Evolutionary conservation across 2,888 invertebrate genomes (phyloP), one percentile per base, ranked within the genome.

Genomic region (Morpho achilles): DNA sequence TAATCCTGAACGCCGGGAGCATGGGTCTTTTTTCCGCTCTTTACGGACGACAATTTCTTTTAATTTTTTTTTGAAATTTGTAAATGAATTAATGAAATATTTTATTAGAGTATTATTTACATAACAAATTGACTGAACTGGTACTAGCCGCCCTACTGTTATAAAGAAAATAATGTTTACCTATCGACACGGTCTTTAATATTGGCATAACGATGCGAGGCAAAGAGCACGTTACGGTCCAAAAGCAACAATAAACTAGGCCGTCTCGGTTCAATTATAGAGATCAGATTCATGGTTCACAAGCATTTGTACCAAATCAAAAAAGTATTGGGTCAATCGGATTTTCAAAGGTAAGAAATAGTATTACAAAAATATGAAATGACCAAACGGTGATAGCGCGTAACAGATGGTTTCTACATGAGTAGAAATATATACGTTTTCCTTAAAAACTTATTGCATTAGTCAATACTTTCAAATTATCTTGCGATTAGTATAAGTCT

Each of bases 151-250:
- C 43, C 7, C 7, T 43, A 43, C 4, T 32, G 32, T 32, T 47
- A n/a, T 9, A 49, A 32, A n/a, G 39, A 39, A 40, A 41, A 41
- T 41, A 8, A 8, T 10, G 41, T 52, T 50, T 56, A 23, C 41
- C 41, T 47, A 57, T 50, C 43, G 49, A 22, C 40, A 42, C 16
- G 23, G 16, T 58, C 53, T 58, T 46, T 57, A 44, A 46, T 10
- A 52, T 47, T 53, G 60, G 39, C 16, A 56, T 48, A 59, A 43
- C 48, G 52, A 41, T 51, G 44, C 55, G 61, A 56, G 60, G 60
- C 68, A 67, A 70, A 68, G 70, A 70, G 69, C 72, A 63, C 75
- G 83, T 85, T 83, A 77, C 79, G 82, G 75, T 78, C 72, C 73
- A 77, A 72, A 69, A 72, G 75, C 68, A 81, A 84, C 81, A 82